Conservation (phyloP, 2,797 vertebrate genomes). For the Columba guinea region DNA sequence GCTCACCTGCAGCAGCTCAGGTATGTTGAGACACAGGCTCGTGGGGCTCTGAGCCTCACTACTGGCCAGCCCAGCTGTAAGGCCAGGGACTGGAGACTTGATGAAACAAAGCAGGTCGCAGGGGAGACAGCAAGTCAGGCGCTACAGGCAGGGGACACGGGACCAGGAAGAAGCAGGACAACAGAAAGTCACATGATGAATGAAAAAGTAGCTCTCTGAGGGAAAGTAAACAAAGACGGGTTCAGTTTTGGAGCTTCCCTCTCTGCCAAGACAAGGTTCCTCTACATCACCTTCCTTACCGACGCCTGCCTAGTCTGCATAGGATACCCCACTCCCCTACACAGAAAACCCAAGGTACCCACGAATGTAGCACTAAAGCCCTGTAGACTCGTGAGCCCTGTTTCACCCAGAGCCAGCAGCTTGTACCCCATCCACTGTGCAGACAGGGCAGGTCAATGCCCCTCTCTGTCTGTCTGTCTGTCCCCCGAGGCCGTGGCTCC, state of each 20-base stretch:
- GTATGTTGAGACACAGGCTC: neutral
- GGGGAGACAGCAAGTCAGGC: fast-evolving
- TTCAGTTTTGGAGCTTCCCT: no score
- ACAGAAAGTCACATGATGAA: fast-evolving
- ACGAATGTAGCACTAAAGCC: no score
- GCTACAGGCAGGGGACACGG: fast-evolving
- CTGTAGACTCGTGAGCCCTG: fast-evolving
- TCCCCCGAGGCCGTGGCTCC: fast-evolving
- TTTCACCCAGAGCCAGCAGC: neutral
- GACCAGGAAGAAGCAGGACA: neutral
- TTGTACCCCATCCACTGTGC: fast-evolving
- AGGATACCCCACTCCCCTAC: fast-evolving
- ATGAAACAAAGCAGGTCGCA: fast-evolving
- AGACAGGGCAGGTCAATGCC: neutral
- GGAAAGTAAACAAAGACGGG: neutral
- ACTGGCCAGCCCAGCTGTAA: neutral
- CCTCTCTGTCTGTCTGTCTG: neutral
- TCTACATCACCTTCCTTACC: no score
- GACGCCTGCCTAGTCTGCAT: fast-evolving
- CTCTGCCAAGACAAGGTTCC: no score
- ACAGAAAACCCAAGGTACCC: neutral
- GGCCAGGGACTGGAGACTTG: no score
- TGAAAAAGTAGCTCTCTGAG: neutral
- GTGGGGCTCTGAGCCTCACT: fast-evolving
- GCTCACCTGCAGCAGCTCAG: neutral